Conservation (phyloP, 2,888 invertebrate species). For the Pyrrhosoma nymphula region DNA sequence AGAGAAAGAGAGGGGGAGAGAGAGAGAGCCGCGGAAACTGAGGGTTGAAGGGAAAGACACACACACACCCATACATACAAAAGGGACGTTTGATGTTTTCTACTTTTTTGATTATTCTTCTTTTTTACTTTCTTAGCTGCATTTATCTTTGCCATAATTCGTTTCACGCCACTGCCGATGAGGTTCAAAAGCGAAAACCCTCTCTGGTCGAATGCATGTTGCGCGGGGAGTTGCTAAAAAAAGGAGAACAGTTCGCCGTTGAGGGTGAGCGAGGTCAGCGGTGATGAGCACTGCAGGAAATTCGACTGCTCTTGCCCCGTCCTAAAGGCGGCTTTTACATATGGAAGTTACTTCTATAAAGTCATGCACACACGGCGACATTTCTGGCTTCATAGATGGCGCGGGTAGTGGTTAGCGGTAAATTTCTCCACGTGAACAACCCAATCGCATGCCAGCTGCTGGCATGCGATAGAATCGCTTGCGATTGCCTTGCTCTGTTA, state of each 20-base stretch:
- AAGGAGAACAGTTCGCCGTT: neutral
- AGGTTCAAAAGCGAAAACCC: neutral
- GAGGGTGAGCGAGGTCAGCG: neutral
- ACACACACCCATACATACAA: neutral
- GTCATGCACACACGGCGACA: too few relatives aligned
- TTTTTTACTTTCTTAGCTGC: neutral
- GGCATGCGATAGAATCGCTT: too few relatives aligned
- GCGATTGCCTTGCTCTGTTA: too few relatives aligned
- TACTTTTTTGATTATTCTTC: neutral
- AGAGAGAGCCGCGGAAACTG: neutral
- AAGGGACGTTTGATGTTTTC: neutral
- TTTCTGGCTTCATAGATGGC: too few relatives aligned
- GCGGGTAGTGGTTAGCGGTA: too few relatives aligned
- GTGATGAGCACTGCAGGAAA: neutral
- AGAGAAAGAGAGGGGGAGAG: neutral
- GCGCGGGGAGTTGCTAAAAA: neutral
- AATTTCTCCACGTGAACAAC: too few relatives aligned
- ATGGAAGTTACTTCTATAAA: too few relatives aligned
- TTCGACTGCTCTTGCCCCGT: neutral
- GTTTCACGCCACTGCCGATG: neutral
- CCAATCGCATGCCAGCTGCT: too few relatives aligned
- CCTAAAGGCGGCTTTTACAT: neutral
- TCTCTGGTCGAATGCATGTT: neutral
- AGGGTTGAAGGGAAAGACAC: neutral
- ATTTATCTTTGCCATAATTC: constrained; percentile 22